Conservation (phyloP, 2,888 invertebrate species). For the Lithophane semibrunnea region DNA sequence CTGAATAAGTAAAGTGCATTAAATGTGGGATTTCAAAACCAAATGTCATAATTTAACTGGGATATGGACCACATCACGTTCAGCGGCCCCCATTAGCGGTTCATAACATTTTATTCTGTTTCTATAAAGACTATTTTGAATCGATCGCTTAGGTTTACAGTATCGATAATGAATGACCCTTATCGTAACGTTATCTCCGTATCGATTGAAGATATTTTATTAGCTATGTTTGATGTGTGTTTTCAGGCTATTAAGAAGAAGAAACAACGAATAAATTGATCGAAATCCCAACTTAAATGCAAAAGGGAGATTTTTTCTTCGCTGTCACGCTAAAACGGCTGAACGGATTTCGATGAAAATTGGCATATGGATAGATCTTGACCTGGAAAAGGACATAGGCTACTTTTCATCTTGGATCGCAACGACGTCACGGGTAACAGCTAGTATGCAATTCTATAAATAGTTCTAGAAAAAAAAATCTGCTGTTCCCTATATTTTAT, state of each 20-base stretch:
- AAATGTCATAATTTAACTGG: neutral
- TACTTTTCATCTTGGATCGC: too few relatives aligned
- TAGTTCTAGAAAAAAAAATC: too few relatives aligned
- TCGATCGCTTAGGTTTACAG: neutral
- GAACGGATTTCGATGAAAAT: too few relatives aligned
- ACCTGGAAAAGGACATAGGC: too few relatives aligned
- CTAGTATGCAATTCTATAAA: too few relatives aligned
- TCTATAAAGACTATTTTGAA: neutral
- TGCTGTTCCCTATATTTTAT: too few relatives aligned
- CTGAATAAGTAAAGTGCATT: too few relatives aligned
- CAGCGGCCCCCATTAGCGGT: constrained; percentile 1
- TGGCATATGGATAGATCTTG: too few relatives aligned
- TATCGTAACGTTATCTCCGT: constrained; percentile 2
- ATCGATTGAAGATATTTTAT: constrained; percentile 5
- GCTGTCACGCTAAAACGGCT: too few relatives aligned
- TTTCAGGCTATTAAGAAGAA: neutral
- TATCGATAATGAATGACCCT: constrained; percentile 14
- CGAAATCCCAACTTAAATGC: too few relatives aligned
- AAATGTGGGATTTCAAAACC: neutral
- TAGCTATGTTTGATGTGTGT: neutral
- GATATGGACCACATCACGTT: constrained; percentile 9
- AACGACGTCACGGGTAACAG: too few relatives aligned
- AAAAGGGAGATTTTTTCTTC: too few relatives aligned
- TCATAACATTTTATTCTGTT: constrained; percentile 11
- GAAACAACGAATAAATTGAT: neutral